phyloP scores from a whole-genome alignment of 2,113 vertebrate species.

The Vireo altiloquus region DNA sequence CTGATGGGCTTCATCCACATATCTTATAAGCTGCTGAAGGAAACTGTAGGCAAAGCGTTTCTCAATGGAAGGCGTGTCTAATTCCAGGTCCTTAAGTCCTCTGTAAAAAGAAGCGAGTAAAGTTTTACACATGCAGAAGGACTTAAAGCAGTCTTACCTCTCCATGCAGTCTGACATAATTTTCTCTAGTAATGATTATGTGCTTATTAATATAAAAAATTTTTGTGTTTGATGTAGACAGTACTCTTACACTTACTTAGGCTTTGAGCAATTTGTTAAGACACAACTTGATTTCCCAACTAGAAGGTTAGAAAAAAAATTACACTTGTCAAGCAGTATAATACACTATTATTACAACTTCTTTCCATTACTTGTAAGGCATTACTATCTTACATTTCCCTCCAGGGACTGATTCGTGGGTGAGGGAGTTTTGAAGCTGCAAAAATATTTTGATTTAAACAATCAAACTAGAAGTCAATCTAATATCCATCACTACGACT shows the following conservation, averaged over 20 bases:
- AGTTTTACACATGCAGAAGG: neutral
- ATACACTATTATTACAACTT: neutral
- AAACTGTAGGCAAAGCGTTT: constrained; percentile 96
- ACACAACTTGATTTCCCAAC: neutral
- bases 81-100: constrained; percentile 87
- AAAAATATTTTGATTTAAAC: neutral
- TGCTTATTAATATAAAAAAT: neutral
- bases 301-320: neutral
- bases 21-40: constrained; percentile 91
- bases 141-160: neutral
- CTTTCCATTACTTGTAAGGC: neutral
- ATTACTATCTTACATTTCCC: neutral
- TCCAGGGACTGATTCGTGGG: neutral
- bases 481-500: neutral
- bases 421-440: neutral
- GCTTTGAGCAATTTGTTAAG: neutral
- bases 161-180: neutral
- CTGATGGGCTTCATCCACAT: constrained; percentile 90
- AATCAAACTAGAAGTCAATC: neutral
- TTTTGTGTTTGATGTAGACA: neutral
- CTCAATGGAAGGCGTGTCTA: constrained; percentile 93
- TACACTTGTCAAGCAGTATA: neutral
- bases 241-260: neutral
- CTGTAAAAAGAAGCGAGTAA: constrained; percentile 63
- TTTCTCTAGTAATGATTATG: neutral